These are phyloP conservation scores for Lepus oiostolus DNA, from an alignment of 2,797 vertebrate genomes.

Conservation along the genomic window DNA sequence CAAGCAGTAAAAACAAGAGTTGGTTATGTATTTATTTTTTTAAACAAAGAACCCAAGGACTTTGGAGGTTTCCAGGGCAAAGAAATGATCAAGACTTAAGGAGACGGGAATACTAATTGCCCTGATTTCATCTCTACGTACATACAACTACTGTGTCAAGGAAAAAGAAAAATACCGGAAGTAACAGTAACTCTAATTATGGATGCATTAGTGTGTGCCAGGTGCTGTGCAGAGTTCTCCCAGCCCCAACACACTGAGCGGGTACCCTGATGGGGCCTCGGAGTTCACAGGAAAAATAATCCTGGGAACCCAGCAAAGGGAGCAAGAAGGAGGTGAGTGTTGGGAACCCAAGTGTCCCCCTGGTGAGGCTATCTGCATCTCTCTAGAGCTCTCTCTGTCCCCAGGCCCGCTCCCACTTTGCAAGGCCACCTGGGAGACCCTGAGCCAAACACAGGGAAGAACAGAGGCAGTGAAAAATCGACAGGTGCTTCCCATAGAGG, in stretches of 20 bases:
- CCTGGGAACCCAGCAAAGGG: not conserved
- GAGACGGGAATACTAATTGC: too few relatives aligned
- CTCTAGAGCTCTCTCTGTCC: not conserved
- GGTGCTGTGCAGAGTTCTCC: not conserved
- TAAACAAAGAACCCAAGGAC: too few relatives aligned
- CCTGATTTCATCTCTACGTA: too few relatives aligned
- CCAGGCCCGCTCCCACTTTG: not conserved
- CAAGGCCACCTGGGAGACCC: not conserved
- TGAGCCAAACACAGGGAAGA: not conserved
- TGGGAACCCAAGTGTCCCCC: not conserved
- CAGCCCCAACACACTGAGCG: not conserved
- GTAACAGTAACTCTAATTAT: fast-evolving
- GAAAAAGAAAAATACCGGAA: not conserved
- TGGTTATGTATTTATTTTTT: too few relatives aligned
- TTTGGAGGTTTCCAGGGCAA: too few relatives aligned
- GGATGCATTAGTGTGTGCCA: not conserved
- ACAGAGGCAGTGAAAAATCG: not conserved
- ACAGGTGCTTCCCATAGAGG: slow-evolving; percentile 68
- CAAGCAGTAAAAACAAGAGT: not conserved
- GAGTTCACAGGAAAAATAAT: not conserved
- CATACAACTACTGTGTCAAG: too few relatives aligned
- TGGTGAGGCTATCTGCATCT: not conserved
- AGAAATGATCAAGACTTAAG: too few relatives aligned
- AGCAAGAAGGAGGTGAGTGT: not conserved
- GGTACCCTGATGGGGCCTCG: not conserved